Base-by-base conservation (phyloP, 1,140 invertebrate genomes). In the Neuroterus valhalla region DNA sequence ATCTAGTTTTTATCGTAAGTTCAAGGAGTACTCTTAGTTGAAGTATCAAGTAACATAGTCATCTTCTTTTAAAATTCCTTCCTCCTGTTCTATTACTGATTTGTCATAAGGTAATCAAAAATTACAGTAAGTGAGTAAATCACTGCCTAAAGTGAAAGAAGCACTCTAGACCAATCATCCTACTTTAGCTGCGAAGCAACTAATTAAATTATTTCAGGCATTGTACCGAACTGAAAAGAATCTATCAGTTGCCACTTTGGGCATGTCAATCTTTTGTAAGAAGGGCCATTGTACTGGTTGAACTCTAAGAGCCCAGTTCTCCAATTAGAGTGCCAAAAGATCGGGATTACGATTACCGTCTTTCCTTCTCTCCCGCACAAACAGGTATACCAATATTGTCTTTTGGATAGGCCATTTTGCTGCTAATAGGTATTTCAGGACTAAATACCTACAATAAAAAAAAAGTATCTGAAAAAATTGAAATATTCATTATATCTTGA, bases 171-270 rank as follows among this genome's bases (percentile, higher is more conserved):
- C 31, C 6, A 38, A 38, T 38, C 31, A 10, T 38, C 31, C 5
- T 38, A 8, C 31, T 38, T 38, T 38, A 38, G 10, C 4, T 8
- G 42, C 55, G 75, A 71, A 43, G 72, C 52, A 46, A 70, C 71
- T 81, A 79, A 81, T 82, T 72, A 70, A 79, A 77, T 81, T 70
- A 78, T 77, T 81, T 72, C 62, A 43, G 44, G 70, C 26, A 31
- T 75, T 62, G 71, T 73, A 79, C 68, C 31, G 71, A 45, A 1
- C 45, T 21, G 62, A 31, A 52, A 71, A 46, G 66, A 66, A 71
- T 76, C 68, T 55, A n/a, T 70, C 19, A 81, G 80, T 82, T 77
- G 75, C 17, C 67, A n/a, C 38, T 71, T n/a, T 31, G 31, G 10
- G 31, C 31, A 38, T 38, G 31, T 38, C 31, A 38, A 38, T 38